Evolutionary conservation across 2,888 invertebrate species (phyloP).

Genomic region (Ormyrus nitidulus): DNA sequence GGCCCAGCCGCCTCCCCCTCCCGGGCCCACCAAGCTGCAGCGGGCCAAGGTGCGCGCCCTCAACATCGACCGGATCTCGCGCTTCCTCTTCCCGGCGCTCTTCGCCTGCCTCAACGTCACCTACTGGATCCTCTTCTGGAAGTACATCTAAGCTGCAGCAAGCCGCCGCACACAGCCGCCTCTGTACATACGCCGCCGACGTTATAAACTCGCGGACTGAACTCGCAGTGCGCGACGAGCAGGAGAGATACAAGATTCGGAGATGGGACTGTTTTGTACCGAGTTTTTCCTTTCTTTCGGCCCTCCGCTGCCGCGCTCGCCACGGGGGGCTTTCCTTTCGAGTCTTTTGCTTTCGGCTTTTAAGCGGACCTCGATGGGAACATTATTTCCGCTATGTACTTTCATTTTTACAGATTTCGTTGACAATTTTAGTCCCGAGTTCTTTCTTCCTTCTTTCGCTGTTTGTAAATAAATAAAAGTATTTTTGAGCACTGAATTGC

Average conservation of each 20-base stretch:
- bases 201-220: too few species aligned
- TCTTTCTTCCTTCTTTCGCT: too few species aligned
- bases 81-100: slow-evolving; percentile 83
- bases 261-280: neutral
- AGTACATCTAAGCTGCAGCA: slow-evolving; percentile 78
- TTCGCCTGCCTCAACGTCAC: slow-evolving; percentile 83
- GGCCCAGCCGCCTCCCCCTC: slow-evolving; percentile 62
- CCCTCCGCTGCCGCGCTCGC: too few species aligned
- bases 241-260: neutral
- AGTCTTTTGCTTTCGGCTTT: too few species aligned
- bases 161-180: too few species aligned
- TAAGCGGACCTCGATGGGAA: too few species aligned
- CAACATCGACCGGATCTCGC: slow-evolving; percentile 83
- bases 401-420: too few species aligned
- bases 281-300: neutral
- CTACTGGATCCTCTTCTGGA: slow-evolving; percentile 86
- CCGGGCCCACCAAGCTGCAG: slow-evolving; percentile 78
- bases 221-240: neutral
- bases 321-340: too few species aligned
- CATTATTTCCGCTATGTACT: too few species aligned
- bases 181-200: too few species aligned
- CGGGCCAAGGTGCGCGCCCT: slow-evolving; percentile 81
- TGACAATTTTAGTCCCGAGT: too few species aligned
- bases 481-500: too few species aligned
- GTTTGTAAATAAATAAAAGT: neutral